Evolutionary conservation across 2,888 invertebrate species (phyloP).

Genomic region (Drosophila nr. perissopoda): DNA sequence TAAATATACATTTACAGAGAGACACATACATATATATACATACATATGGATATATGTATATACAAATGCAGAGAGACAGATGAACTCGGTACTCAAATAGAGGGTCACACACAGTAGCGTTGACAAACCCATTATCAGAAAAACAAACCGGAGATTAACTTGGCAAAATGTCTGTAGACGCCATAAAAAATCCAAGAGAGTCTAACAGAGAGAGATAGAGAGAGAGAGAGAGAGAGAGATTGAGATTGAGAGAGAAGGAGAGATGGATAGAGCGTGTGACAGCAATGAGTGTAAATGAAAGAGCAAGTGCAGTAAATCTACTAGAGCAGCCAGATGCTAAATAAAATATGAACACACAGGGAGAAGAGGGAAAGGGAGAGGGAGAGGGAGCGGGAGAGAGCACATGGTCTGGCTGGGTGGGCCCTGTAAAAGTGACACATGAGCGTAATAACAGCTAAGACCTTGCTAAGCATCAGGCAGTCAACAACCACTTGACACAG

Average conservation of each 20-base stretch:
- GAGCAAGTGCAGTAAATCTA: conserved; percentile 45
- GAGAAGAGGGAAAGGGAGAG: neutral
- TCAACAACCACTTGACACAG: conserved; percentile 75
- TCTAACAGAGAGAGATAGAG: conserved; percentile 9
- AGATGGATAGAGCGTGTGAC: conserved; percentile 14
- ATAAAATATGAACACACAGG: conserved; percentile 73
- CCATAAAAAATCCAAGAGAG: conserved; percentile 59
- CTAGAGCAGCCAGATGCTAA: conserved; percentile 61
- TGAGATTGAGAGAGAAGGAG: neutral
- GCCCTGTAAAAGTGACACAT: conserved; percentile 73
- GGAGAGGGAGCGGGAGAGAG: conserved; percentile 15
- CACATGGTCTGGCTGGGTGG: conserved; percentile 52
- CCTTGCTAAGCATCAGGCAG: conserved; percentile 77
- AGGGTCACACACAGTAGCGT: conserved; percentile 70
- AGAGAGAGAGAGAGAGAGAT: conserved; percentile 1
- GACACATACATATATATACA: conserved; percentile 15
- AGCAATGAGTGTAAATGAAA: conserved; percentile 39
- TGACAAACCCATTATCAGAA: conserved; percentile 82
- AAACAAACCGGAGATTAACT: conserved; percentile 81
- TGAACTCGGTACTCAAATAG: conserved; percentile 56
- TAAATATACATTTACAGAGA: conserved; percentile 25
- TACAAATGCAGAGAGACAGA: conserved; percentile 31
- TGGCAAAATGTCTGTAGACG: conserved; percentile 79
- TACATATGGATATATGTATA: neutral
- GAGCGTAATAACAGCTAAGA: conserved; percentile 79